Base-by-base conservation (phyloP, 37 sponge, comb jelly and placozoan genomes). In the Crambe crambe region DNA sequence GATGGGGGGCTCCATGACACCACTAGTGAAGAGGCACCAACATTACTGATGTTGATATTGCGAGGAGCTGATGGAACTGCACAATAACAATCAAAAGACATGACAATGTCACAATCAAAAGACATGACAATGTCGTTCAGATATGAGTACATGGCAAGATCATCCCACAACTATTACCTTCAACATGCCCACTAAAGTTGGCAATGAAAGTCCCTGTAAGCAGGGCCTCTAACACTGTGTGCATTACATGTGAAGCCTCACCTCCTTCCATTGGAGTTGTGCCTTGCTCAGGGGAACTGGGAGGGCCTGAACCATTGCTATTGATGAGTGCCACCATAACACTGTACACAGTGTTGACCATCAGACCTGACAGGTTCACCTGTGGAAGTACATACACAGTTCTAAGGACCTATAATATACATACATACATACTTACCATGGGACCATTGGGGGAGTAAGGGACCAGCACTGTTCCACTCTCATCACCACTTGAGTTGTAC, bases 231-330 rank as follows among this genome's bases (percentile, higher is more conserved):
- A n/a, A n/a, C n/a, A n/a, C n/a, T n/a, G n/a, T n/a, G n/a, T n/a
- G n/a, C n/a, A n/a, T n/a, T n/a, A n/a, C n/a, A n/a, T n/a, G n/a
- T n/a, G n/a, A n/a, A n/a, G n/a, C n/a, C n/a, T 2, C 38, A 79
- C 79, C 79, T 70, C 60, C 80, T 57, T 70, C 72, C 21, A 27
- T 12, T 2, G 60, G 72, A 18, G 81, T 80, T 59, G 21, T 42
- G 15, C 40, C 62, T 17, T 9, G 3, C 26, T 56, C 42, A 2
- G 60, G 37, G 0, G 26, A 3, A n/a, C 81, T 70, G 27, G 4
- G 8, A 1, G 82, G 82, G 12, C 82, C 82, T 29, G 37, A 58
- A 3, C 82, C 82, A 63, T 82, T 59, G 27, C 2, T 10, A 51
- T 72, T 73, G 3, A 1, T 0, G 51, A 82, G 36, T 1, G 63